Base-by-base conservation (phyloP, 2,797 vertebrate species). In the Austrolebias charrua region DNA sequence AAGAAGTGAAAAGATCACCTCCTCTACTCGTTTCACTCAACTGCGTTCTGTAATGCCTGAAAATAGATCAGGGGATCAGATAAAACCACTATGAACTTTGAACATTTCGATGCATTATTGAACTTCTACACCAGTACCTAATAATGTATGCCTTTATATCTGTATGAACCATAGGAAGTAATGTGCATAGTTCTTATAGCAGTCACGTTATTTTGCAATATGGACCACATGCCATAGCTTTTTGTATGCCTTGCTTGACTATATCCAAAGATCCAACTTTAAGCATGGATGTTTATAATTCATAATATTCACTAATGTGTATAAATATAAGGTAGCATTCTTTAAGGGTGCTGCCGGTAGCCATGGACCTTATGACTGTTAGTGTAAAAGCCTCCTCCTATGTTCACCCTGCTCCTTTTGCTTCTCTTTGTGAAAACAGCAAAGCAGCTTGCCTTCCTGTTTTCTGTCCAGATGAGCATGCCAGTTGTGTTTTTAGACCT, bases 331-430 rank as follows among this genome's bases (percentile, higher is more conserved):
- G 78, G 84, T 79, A 55, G 86, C 60, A 69, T 78, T 82, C 78
- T 67, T 66, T 69, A 51, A 53, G 82, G 78, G 78, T 66, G 73
- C 87, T 63, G 82, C 87, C 86, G 3, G 87, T 92, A 92, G 91
- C 91, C 92, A 92, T 92, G 78, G 85, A 92, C 91, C 89, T 83
- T 38, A 81, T 83, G 91, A 92, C 91, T 93, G 92, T 93, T 92
- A 87, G 58, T 78, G 78, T 88, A 71, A 84, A 86, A 63, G 64
- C 69, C 62, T 77, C 64, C 43, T 52, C 33, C 51, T 67, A 4
- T 50, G 60, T 63, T 18, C 45, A 6, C 59, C 47, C 65, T 59
- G 61, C 73, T 75, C 58, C 40, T 50, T 63, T 13, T 51, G 60
- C 55, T 74, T 54, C 42, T 64, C n/a, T 64, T 61, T 63, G 56